Percentiles rank a stretch among this genome's conserved stretches.
Evolutionary conservation across 2,797 vertebrate species (phyloP).

Genomic region (Leucoraja ocellata): DNA sequence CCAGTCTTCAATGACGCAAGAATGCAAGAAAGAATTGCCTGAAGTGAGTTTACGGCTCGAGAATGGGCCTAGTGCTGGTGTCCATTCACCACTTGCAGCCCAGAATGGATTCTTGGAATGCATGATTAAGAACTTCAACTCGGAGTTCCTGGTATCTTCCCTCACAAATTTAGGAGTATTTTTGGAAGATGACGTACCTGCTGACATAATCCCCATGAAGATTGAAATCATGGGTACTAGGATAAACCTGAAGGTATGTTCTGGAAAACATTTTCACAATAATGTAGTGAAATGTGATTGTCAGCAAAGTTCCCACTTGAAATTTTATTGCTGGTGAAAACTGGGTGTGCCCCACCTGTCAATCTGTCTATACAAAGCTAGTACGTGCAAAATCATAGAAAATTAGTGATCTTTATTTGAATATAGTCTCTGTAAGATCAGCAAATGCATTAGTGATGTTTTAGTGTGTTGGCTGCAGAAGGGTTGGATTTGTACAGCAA

Average conservation of each 20-base stretch:
- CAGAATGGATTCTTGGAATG: conserved; percentile 91
- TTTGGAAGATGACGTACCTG: conserved; percentile 78
- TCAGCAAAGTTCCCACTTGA: too few species aligned
- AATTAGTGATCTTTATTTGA: neutral
- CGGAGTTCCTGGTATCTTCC: conserved; percentile 82
- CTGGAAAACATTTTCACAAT: neutral
- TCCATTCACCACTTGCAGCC: conserved; percentile 77
- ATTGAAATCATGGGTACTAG: conserved; percentile 79
- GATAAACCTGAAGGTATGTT: conserved; percentile 78
- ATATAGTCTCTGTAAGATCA: too few species aligned
- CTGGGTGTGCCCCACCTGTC: neutral
- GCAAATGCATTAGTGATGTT: neutral
- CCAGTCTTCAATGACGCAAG: conserved; percentile 48
- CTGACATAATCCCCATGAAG: conserved; percentile 90
- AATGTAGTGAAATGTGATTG: neutral
- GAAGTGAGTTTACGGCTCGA: conserved; percentile 81
- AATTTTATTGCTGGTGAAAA: neutral
- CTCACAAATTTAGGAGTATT: conserved; percentile 84
- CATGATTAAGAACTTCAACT: conserved; percentile 75
- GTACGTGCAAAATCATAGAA: neutral
- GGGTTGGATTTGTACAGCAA: neutral
- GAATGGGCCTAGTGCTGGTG: conserved; percentile 73
- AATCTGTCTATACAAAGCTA: neutral
- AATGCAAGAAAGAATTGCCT: conserved; percentile 58
- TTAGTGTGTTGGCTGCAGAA: neutral